Evolutionary conservation across 2,797 vertebrate species (phyloP), one percentile per base, ranked within the genome.

Genomic region (Pseudochromis fuscus): DNA sequence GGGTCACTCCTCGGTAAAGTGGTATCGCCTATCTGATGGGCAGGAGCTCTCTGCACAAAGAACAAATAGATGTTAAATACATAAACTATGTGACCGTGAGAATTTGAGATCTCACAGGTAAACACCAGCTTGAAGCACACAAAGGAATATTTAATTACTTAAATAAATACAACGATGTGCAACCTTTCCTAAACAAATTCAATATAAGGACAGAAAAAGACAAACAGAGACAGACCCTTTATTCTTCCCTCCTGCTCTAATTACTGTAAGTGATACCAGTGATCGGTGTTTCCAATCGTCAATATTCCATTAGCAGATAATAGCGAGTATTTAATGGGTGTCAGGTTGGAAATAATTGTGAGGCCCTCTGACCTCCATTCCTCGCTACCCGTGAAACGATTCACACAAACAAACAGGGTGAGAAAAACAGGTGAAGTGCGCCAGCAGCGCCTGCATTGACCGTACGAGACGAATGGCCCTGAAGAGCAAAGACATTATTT

Each of bases 1-100:
- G 97, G 97, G 88, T 99, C 97, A 79, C 97, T 99, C 84, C 96
- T 93, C 2, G 97, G 98, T 90, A 97, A 91, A 87, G 95, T 95
- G 70, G 93, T 84, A 1, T 98, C 97, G 46, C 96, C 96, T 85
- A 96, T 94, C 56, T 96, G 96, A 91, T 97, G 97, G 67, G 95
- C 92, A 79, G 96, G 84, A 75, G 94, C 94, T 90, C 96, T 96
- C 97, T 99, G 93, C 33, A 72, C 30, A 77, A 33, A 56, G 38
- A 53, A 56, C 11, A 82, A 61, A 45, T 74, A 25, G 67, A 6
- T 33, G 24, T 49, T 23, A 55, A 64, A 65, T 2, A 51, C 33
- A 30, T 21, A 12, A 30, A 44, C 28, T 16, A 16, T 3, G 11
- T 27, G 51, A 59, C 15, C 8, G 38, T 11, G 16, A n/a, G n/a